These are phyloP conservation scores for Drosophila sp. DNA, from an alignment of 1,140 invertebrate genomes.

Conservation along the genomic window DNA sequence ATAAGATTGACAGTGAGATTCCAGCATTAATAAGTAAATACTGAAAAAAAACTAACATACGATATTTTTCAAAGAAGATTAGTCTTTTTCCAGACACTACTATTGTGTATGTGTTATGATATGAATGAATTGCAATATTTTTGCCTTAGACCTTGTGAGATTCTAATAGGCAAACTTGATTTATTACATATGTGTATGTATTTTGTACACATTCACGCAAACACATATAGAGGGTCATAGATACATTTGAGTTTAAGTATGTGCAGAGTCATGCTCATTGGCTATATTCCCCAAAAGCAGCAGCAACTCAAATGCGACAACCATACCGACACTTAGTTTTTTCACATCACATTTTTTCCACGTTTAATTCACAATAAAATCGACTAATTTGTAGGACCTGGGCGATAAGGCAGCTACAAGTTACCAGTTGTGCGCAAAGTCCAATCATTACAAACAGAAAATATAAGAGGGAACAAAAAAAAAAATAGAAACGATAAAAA, in stretches of 20 bases:
- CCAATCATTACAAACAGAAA: conserved; percentile 22
- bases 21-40: no score
- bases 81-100: background rate
- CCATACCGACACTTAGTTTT: conserved; percentile 1
- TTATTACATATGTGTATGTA: conserved; percentile 14
- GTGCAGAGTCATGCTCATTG: conserved; percentile 36
- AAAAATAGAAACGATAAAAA: background rate
- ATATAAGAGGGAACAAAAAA: background rate
- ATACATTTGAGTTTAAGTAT: conserved; percentile 10
- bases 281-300: conserved; percentile 21
- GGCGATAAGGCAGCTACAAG: conserved; percentile 22
- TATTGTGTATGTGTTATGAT: background rate
- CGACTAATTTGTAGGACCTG: conserved; percentile 27
- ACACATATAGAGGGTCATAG: background rate
- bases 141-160: conserved; percentile 12
- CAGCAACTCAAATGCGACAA: background rate
- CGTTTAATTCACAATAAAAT: conserved; percentile 21
- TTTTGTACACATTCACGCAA: background rate
- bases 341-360: background rate
- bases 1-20: no score
- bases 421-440: conserved; percentile 36
- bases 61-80: no score
- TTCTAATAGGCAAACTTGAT: conserved; percentile 26
- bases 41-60: no score
- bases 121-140: conserved; percentile 25